These are phyloP conservation scores for Siderastrea siderea DNA, from an alignment of 92 coral and sea anemone genomes.

Conservation along the genomic window DNA sequence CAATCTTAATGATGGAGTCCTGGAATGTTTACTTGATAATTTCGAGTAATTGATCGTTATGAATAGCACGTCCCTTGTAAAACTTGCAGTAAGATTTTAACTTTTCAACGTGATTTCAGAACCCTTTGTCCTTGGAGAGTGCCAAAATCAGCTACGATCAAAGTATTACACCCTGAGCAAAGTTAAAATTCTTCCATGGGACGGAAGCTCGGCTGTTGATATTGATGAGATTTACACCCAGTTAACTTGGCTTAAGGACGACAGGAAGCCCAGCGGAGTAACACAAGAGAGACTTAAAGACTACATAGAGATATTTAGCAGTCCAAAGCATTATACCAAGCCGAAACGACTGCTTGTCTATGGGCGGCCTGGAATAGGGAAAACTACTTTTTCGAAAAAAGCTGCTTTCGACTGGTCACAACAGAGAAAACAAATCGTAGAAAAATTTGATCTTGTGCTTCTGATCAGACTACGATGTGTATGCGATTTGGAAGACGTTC, in stretches of 20 bases:
- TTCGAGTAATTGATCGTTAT: too few relatives aligned
- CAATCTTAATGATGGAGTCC: too few relatives aligned
- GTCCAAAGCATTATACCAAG: background rate
- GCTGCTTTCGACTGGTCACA: constrained; percentile 13
- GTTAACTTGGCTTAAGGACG: background rate
- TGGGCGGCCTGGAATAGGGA: constrained; percentile 17
- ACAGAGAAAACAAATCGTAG: background rate
- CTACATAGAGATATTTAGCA: constrained; percentile 7
- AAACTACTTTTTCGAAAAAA: background rate
- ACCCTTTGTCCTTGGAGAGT: background rate
- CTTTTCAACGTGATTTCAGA: too few relatives aligned
- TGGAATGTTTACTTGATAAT: too few relatives aligned
- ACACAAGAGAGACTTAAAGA: constrained; percentile 2
- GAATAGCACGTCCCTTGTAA: too few relatives aligned
- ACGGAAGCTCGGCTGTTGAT: background rate
- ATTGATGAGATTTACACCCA: constrained; percentile 13
- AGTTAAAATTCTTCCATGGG: background rate
- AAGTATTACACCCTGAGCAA: background rate
- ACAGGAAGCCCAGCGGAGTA: constrained; percentile 2
- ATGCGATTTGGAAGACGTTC: background rate
- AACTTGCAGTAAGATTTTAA: too few relatives aligned
- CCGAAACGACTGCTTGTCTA: background rate
- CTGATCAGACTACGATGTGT: constrained; percentile 5
- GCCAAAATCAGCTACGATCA: background rate
- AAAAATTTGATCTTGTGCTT: background rate